Evolutionary conservation across 2,888 invertebrate species (phyloP).

Genomic region (Meiosimyza platycephala): DNA sequence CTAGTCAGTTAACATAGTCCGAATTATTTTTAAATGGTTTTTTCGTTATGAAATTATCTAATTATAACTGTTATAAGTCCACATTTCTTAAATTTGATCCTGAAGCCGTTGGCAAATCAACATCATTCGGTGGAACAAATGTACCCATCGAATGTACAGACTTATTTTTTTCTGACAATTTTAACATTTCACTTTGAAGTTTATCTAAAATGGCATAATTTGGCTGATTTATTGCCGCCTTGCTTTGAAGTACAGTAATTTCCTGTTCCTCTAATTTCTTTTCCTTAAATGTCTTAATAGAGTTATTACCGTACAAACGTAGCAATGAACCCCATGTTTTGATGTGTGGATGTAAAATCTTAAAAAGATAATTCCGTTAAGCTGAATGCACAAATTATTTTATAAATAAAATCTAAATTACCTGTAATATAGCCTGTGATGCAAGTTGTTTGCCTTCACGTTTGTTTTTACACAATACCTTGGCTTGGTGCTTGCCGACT

Average conservation of each 20-base stretch:
- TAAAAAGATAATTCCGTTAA: constrained; percentile 46
- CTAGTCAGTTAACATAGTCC: too few species aligned
- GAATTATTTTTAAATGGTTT: neutral
- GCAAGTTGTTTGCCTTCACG: constrained; percentile 96
- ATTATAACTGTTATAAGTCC: constrained; percentile 63
- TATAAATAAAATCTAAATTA: constrained; percentile 55
- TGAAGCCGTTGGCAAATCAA: constrained; percentile 76
- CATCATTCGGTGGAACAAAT: constrained; percentile 73
- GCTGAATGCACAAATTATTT: neutral
- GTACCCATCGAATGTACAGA: constrained; percentile 74
- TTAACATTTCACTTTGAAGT: constrained; percentile 83
- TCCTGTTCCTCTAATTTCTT: constrained; percentile 93
- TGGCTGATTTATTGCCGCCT: constrained; percentile 89
- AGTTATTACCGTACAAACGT: constrained; percentile 91
- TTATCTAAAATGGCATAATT: constrained; percentile 92
- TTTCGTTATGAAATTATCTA: neutral
- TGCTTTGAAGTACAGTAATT: constrained; percentile 89
- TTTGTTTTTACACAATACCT: constrained; percentile 95
- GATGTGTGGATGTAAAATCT: constrained; percentile 94
- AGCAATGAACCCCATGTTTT: constrained; percentile 94
- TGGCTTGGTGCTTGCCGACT: constrained; percentile 91
- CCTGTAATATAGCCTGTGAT: constrained; percentile 92
- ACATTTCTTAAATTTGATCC: constrained; percentile 84
- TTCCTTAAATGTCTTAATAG: constrained; percentile 90
- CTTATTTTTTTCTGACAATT: constrained; percentile 75